Conservation (phyloP, 2,797 vertebrate genomes). For the Spea hammondii region DNA sequence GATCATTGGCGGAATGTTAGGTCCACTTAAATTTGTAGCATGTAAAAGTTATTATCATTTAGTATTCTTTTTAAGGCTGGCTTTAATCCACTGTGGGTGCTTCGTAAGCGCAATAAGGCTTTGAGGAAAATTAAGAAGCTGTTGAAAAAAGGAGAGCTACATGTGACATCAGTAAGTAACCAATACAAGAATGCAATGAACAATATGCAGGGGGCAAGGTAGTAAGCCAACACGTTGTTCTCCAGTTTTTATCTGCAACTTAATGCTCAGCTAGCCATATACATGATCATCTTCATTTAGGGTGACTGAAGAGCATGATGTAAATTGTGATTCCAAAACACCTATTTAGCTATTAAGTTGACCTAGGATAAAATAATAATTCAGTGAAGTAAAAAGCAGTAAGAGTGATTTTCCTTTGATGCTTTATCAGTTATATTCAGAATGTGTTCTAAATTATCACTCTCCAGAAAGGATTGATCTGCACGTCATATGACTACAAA, state of each 20-base stretch:
- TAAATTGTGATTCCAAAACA: too few relatives aligned
- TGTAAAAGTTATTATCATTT: neutral
- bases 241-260: too few relatives aligned
- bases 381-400: neutral
- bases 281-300: too few relatives aligned
- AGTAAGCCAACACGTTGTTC: too few relatives aligned
- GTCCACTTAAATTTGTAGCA: neutral
- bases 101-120: conserved; percentile 91
- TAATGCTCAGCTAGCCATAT: too few relatives aligned
- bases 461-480: conserved; percentile 77
- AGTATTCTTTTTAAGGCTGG: conserved; percentile 74
- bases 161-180: conserved; percentile 76
- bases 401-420: too few relatives aligned
- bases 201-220: too few relatives aligned
- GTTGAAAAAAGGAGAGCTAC: conserved; percentile 78
- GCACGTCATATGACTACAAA: conserved; percentile 54
- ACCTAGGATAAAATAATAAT: neutral
- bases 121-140: conserved; percentile 82
- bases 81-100: conserved; percentile 82
- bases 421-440: neutral
- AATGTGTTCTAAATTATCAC: conserved; percentile 1
- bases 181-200: neutral
- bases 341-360: neutral
- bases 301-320: too few relatives aligned
- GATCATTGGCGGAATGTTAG: too few relatives aligned